phyloP scores from a whole-genome alignment of 2,888 invertebrate genomes.

The Hybos culiciformis region DNA sequence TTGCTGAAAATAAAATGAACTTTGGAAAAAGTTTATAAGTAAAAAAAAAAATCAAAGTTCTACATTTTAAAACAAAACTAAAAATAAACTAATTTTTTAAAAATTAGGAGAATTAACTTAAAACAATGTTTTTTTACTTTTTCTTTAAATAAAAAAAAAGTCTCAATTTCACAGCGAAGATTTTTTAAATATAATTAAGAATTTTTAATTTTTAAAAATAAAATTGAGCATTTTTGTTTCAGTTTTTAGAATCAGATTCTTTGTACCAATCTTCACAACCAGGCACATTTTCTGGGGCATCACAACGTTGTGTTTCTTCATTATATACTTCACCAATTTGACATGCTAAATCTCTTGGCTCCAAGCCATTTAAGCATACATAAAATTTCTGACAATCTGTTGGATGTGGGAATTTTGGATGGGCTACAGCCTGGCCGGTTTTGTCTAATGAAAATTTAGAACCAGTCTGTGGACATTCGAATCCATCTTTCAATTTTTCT shows the following conservation, averaged over 20 bases:
- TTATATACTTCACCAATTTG: slow-evolving; percentile 83
- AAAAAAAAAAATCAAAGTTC: no score
- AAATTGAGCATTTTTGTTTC: not conserved
- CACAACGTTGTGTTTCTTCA: slow-evolving; percentile 68
- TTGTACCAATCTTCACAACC: slow-evolving; percentile 92
- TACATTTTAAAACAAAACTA: no score
- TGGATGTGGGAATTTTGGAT: slow-evolving; percentile 76
- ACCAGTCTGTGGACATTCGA: slow-evolving; percentile 64
- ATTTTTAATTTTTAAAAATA: not conserved
- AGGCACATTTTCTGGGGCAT: slow-evolving; percentile 78
- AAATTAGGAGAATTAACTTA: no score
- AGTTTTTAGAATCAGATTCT: slow-evolving; percentile 49
- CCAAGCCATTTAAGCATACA: slow-evolving; percentile 73
- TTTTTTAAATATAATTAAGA: not conserved
- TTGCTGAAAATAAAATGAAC: no score
- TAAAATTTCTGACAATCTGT: slow-evolving; percentile 85
- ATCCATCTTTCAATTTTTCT: slow-evolving; percentile 71
- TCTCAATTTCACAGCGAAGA: slow-evolving; percentile 12
- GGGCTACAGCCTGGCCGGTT: slow-evolving; percentile 59
- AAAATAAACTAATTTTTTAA: no score
- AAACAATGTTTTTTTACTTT: no score
- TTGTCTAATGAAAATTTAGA: slow-evolving; percentile 46
- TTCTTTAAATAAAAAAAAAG: slow-evolving; percentile 13
- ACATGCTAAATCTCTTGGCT: slow-evolving; percentile 79
- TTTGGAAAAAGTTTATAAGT: no score